These are phyloP conservation scores for Theocolax elegans DNA, from an alignment of 1,140 invertebrate species.

Conservation along the genomic window DNA sequence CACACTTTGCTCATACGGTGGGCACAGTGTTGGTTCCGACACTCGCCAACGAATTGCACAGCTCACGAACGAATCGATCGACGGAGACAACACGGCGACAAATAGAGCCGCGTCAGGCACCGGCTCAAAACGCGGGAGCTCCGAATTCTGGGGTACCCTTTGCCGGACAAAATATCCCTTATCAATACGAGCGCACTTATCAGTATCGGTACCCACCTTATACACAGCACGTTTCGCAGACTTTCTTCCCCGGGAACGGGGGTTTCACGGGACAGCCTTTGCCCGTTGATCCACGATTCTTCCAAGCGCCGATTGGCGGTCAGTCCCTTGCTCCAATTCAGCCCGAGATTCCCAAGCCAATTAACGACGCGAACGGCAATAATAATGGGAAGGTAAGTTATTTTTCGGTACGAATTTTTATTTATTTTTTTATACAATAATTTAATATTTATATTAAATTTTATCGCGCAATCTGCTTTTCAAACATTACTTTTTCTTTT, in stretches of 20 bases:
- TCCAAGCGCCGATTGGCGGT: background rate
- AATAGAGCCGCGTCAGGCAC: background rate
- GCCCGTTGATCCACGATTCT: constrained; percentile 2
- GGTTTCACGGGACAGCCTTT: background rate
- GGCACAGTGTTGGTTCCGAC: constrained; percentile 47
- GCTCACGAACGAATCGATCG: constrained; percentile 29
- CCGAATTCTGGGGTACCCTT: too few relatives aligned
- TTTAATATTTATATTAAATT: too few relatives aligned
- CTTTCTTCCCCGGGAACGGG: background rate
- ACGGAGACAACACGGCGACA: background rate
- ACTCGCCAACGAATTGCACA: constrained; percentile 43
- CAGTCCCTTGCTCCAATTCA: background rate
- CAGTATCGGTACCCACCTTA: constrained; percentile 19
- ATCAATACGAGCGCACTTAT: constrained; percentile 11
- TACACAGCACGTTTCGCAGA: constrained; percentile 9
- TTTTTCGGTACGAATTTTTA: too few relatives aligned
- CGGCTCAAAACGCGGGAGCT: background rate
- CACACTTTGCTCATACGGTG: constrained; percentile 50
- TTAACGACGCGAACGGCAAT: background rate
- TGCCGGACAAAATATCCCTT: constrained; percentile 12
- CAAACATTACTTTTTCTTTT: too few relatives aligned
- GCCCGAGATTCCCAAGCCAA: background rate
- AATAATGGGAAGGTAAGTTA: constrained; percentile 23
- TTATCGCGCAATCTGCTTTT: too few relatives aligned
- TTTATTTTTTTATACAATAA: too few relatives aligned